Evolutionary conservation across 2,888 invertebrate species (phyloP).

Genomic region (Cyrtodaria siliqua): DNA sequence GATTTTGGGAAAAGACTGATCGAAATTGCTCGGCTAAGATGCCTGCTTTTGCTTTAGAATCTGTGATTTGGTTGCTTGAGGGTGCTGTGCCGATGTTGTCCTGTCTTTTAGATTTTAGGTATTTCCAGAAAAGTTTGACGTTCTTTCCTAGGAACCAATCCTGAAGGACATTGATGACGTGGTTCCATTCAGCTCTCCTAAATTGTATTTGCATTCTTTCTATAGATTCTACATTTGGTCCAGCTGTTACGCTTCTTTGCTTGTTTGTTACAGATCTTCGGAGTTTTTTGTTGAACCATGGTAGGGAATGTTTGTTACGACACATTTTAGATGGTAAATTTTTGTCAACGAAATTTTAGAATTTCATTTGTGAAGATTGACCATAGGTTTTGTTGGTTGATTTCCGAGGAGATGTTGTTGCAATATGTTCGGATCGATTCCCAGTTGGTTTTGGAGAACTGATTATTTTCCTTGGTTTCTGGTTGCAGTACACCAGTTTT

Average conservation of each 20-base stretch:
- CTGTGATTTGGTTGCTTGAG: neutral
- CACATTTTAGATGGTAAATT: conserved; percentile 2
- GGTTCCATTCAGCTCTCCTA: conserved; percentile 37
- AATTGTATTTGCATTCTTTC: conserved; percentile 16
- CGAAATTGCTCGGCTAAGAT: conserved; percentile 3
- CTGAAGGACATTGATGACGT: conserved; percentile 15
- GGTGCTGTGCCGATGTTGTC: conserved; percentile 27
- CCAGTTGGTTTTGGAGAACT: conserved; percentile 18
- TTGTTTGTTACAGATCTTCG: neutral
- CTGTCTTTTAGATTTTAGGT: conserved; percentile 23
- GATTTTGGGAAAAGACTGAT: neutral
- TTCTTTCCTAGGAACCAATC: conserved; percentile 29
- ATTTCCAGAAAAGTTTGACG: conserved; percentile 39
- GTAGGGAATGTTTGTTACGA: neutral
- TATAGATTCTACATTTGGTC: conserved; percentile 22
- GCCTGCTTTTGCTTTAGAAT: neutral
- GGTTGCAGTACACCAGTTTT: neutral
- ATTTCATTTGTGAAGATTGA: no score
- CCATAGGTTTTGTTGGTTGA: no score
- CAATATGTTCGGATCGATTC: neutral
- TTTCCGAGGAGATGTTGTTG: no score
- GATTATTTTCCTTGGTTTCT: conserved; percentile 6
- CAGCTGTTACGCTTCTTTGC: conserved; percentile 16
- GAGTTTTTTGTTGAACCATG: conserved; percentile 5
- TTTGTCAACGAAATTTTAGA: neutral